A percentile compares a stretch with the other conserved stretches of the same genome.
phyloP scores from a whole-genome alignment of 2,797 vertebrate genomes.

The Leptodactylus fallax region DNA sequence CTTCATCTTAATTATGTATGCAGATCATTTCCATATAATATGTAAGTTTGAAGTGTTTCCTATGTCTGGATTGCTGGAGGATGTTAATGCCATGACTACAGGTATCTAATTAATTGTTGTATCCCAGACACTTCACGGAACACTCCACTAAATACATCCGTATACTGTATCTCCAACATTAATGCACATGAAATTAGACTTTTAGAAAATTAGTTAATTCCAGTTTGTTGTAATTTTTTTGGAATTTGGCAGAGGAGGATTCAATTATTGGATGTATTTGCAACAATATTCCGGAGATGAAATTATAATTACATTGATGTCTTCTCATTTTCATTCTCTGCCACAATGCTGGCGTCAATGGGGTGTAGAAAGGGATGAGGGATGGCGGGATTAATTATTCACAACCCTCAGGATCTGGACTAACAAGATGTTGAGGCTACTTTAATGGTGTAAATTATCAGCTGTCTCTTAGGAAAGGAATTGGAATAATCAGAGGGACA shows the following conservation, averaged over 20 bases:
- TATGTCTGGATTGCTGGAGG: conserved; percentile 48
- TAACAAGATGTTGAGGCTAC: background rate
- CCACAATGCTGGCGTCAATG: background rate
- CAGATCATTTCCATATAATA: conserved; percentile 38
- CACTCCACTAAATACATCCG: conserved; percentile 45
- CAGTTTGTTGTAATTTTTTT: background rate
- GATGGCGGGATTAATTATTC: background rate
- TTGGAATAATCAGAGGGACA: no score
- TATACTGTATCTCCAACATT: conserved; percentile 9
- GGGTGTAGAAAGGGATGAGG: background rate
- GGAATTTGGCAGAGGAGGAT: background rate
- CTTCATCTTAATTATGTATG: conserved; percentile 53
- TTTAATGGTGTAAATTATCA: no score
- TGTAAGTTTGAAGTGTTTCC: conserved; percentile 56
- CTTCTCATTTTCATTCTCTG: background rate
- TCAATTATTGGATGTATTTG: background rate
- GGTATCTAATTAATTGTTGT: conserved; percentile 63
- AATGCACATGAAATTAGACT: conserved; percentile 34
- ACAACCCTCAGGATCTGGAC: background rate
- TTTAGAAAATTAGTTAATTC: background rate
- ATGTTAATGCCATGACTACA: conserved; percentile 53
- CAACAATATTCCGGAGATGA: background rate
- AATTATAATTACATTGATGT: background rate
- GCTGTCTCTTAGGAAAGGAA: no score
- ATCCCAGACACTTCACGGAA: conserved; percentile 49